Evolutionary conservation across 2,113 vertebrate species (phyloP), one percentile per base, ranked within the genome.

Genomic region (Apaloderma vittatum): DNA sequence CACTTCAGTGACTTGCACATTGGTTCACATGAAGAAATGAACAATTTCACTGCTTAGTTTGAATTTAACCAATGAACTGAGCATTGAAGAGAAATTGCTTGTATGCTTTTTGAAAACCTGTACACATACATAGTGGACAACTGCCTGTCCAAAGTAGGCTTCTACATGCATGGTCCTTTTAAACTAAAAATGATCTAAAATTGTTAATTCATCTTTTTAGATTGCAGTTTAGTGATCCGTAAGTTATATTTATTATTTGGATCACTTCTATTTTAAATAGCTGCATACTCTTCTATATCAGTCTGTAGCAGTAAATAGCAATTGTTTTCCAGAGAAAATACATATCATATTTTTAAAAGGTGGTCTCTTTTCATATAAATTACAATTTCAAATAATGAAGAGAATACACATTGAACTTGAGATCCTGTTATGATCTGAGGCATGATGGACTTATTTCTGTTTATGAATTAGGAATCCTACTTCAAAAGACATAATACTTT

Each of bases 31-130:
- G 73, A 86, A 71, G 22, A 95, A 94, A 86, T 48, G 32, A 74
- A 57, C 29, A 62, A 52, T 93, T 97, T 95, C 92, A 76, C 23
- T 86, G 62, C 46, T 83, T 92, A n/a, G 45, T 94, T 96, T 95
- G 73, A 96, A 88, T 68, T 92, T 90, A 97, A 86, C 9, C 83
- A 76, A 59, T 62, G 14, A 97, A 82, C 19, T 94, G 43, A 77
- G 49, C 1, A n/a, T 22, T 46, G 45, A 84, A 95, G 36, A 94
- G 32, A 91, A 91, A 86, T 23, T 48, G 11, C 49, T 36, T 70
- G 17, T 43, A 7, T 85, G 40, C 6, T 46, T 9, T 95, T 51
- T 90, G 61, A 37, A 45, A 71, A 70, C 2, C 29, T 46, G 32
- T 26, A 12, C 43, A 2, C 9, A 26, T 18, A 29, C 11, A 2